These are phyloP conservation scores for Zootoca vivipara DNA, from an alignment of 2,113 vertebrate genomes.

Conservation along the genomic window DNA sequence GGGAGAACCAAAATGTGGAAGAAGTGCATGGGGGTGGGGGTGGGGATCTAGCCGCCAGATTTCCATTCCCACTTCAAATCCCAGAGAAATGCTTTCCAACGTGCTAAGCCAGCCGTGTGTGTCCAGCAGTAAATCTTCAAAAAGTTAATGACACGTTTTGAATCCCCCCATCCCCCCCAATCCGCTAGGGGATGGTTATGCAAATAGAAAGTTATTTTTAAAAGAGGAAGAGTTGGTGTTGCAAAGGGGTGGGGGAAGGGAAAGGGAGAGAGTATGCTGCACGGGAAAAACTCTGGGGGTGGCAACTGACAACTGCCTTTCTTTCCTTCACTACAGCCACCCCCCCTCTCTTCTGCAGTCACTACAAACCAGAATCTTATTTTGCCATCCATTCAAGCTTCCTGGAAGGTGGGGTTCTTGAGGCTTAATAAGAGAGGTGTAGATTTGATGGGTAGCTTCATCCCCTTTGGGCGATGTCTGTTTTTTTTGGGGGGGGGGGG, in stretches of 20 bases:
- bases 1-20: too few relatives aligned
- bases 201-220: slow-evolving; percentile 45
- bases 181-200: slow-evolving; percentile 15
- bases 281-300: slow-evolving; percentile 42
- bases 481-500: not conserved
- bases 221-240: not conserved
- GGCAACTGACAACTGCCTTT: slow-evolving; percentile 19
- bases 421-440: not conserved
- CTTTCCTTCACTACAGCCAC: not conserved
- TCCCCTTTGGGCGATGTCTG: not conserved
- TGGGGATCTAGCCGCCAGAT: slow-evolving; percentile 46
- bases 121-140: slow-evolving; percentile 76
- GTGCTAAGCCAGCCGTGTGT: slow-evolving; percentile 52
- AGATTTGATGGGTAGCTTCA: slow-evolving; percentile 25
- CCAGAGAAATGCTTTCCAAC: slow-evolving; percentile 53
- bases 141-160: slow-evolving; percentile 76
- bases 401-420: slow-evolving; percentile 49
- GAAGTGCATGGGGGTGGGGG: too few relatives aligned
- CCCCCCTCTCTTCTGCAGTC: slow-evolving; percentile 39
- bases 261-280: slow-evolving; percentile 32
- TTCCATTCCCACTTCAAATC: slow-evolving; percentile 60
- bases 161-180: slow-evolving; percentile 28
- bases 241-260: not conserved
- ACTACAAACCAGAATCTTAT: slow-evolving; percentile 37
- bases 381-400: slow-evolving; percentile 54